phyloP scores from a whole-genome alignment of 1,140 invertebrate genomes.

The Tetramorium parvispinum region DNA sequence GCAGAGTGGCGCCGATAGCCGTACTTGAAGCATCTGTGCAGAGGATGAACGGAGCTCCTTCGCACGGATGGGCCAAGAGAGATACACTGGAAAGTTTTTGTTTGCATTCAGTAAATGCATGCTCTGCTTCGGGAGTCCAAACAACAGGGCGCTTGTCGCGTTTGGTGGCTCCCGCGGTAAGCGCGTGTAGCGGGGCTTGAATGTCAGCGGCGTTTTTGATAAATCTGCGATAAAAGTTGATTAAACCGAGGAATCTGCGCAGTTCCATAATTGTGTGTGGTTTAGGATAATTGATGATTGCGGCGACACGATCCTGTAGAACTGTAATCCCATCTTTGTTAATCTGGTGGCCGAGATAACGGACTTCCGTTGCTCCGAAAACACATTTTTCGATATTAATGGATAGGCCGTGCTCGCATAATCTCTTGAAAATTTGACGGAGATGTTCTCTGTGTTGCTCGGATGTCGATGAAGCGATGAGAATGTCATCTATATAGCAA shows the following conservation, averaged over 20 bases:
- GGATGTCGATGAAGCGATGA: background rate
- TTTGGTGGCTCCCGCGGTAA: background rate
- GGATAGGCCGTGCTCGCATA: background rate
- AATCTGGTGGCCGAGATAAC: background rate
- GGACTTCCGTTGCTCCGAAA: background rate
- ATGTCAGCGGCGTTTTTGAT: background rate
- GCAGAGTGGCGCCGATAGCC: no score
- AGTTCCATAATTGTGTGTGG: constrained; percentile 9
- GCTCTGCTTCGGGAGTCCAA: background rate
- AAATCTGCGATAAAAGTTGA: constrained; percentile 26
- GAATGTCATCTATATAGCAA: background rate
- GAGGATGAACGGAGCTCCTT: no score
- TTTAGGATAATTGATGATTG: background rate
- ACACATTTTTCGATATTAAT: constrained; percentile 2
- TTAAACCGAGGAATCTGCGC: background rate
- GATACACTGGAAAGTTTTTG: background rate
- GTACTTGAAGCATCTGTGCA: no score
- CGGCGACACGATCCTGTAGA: background rate
- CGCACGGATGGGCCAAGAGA: background rate
- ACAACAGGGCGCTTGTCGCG: background rate
- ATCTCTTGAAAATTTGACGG: background rate
- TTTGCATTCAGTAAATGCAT: background rate
- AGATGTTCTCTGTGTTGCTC: background rate
- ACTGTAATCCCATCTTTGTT: background rate
- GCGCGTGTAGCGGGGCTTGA: background rate